A percentile compares a stretch with the other conserved stretches of the same genome.
Evolutionary conservation across 2,888 invertebrate genomes (phyloP).

Genomic region (Acrobasis consociella): DNA sequence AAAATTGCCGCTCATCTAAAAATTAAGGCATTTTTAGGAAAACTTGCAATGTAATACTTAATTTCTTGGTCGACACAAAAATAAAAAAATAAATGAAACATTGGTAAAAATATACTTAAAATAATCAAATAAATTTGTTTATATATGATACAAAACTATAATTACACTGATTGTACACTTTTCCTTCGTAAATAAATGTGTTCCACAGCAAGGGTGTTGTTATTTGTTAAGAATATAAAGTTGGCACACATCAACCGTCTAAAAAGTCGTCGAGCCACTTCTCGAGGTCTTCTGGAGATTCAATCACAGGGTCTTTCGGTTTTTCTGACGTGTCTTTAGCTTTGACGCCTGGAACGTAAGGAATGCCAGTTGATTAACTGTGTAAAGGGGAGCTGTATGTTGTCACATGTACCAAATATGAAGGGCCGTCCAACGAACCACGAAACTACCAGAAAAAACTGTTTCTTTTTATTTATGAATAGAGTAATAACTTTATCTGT

Average conservation of each 20-base stretch:
- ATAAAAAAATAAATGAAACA: too few species aligned
- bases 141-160: slow-evolving; percentile 1
- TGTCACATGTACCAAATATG: too few species aligned
- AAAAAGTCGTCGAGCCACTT: slow-evolving; percentile 79
- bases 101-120: not conserved
- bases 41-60: too few species aligned
- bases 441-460: too few species aligned
- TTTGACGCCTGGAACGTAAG: slow-evolving; percentile 24
- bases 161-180: not conserved
- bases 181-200: slow-evolving; percentile 1
- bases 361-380: too few species aligned
- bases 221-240: not conserved
- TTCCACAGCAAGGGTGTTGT: not conserved
- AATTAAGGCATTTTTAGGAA: too few species aligned
- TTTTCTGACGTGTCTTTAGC: slow-evolving; percentile 25
- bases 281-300: slow-evolving; percentile 75
- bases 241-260: slow-evolving; percentile 48
- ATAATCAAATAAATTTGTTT: not conserved
- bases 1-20: too few species aligned
- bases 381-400: too few species aligned
- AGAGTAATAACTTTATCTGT: too few species aligned
- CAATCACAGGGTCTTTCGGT: slow-evolving; percentile 53
- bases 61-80: too few species aligned
- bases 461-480: too few species aligned
- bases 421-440: too few species aligned